These are phyloP conservation scores for Rotaria magnacalcarata DNA, from an alignment of 2,888 invertebrate genomes.

Conservation along the genomic window DNA sequence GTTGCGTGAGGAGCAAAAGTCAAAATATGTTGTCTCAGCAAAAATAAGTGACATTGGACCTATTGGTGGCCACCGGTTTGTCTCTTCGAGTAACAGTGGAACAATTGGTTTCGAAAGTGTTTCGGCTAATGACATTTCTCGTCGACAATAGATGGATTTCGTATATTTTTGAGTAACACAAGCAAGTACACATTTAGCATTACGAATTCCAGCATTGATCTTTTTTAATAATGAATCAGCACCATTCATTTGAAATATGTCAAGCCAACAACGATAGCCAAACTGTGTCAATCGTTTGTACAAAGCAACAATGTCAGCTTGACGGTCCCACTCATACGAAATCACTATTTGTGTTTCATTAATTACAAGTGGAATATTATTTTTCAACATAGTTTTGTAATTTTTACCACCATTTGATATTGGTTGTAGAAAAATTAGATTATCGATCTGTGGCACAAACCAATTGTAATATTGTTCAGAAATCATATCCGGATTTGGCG, in stretches of 20 bases:
- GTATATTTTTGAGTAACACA: slow-evolving; percentile 56
- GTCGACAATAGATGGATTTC: slow-evolving; percentile 55
- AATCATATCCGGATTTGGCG: slow-evolving; percentile 50
- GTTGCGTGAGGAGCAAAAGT: slow-evolving; percentile 47
- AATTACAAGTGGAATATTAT: background rate
- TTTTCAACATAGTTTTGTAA: background rate
- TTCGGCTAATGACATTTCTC: slow-evolving; percentile 54
- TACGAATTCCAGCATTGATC: slow-evolving; percentile 54
- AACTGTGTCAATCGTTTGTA: slow-evolving; percentile 51
- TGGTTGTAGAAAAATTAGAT: background rate
- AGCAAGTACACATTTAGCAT: slow-evolving; percentile 52
- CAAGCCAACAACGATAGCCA: slow-evolving; percentile 55
- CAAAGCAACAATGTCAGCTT: slow-evolving; percentile 52
- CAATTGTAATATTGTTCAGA: slow-evolving; percentile 36
- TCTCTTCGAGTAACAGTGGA: slow-evolving; percentile 53
- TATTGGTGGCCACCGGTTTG: slow-evolving; percentile 54
- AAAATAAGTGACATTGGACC: slow-evolving; percentile 57
- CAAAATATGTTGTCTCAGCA: slow-evolving; percentile 53
- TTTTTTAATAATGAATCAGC: slow-evolving; percentile 57
- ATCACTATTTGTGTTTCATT: slow-evolving; percentile 50
- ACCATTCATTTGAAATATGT: slow-evolving; percentile 57
- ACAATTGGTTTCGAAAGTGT: slow-evolving; percentile 55
- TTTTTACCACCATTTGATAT: background rate
- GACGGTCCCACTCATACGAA: slow-evolving; percentile 56
- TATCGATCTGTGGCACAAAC: slow-evolving; percentile 3